Evolutionary conservation across 1,140 invertebrate species (phyloP).

Genomic region (Oreohelix idahoensis): DNA sequence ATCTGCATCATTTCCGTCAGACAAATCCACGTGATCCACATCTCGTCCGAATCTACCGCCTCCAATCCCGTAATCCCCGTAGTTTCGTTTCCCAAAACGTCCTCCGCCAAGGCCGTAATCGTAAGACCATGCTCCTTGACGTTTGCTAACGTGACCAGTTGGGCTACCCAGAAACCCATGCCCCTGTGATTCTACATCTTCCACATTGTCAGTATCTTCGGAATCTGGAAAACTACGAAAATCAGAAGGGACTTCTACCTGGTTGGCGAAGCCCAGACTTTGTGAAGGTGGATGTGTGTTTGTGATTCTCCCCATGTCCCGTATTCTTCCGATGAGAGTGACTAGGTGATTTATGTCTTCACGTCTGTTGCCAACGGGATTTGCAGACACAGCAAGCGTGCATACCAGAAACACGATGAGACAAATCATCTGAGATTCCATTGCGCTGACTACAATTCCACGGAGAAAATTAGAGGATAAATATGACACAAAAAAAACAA

Average conservation of each 20-base stretch:
- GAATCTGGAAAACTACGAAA: background rate
- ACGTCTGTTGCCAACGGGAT: background rate
- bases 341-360: slow-evolving; percentile 39
- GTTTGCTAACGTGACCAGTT: slow-evolving; percentile 49
- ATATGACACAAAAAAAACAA: no score
- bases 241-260: background rate
- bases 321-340: slow-evolving; percentile 33
- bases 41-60: slow-evolving; percentile 63
- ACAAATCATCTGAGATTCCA: slow-evolving; percentile 29
- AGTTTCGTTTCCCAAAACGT: slow-evolving; percentile 63
- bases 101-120: slow-evolving; percentile 69
- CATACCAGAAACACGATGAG: slow-evolving; percentile 18
- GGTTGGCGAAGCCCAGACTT: background rate
- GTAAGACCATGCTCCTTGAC: slow-evolving; percentile 64
- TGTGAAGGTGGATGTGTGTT: background rate
- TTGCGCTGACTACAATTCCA: background rate
- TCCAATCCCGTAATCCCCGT: slow-evolving; percentile 60
- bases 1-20: slow-evolving; percentile 41
- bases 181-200: background rate
- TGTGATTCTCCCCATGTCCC: slow-evolving; percentile 2
- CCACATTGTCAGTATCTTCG: background rate
- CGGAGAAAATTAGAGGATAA: no score
- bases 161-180: background rate
- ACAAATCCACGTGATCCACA: slow-evolving; percentile 60
- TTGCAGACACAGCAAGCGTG: slow-evolving; percentile 23